Base-by-base conservation (phyloP, 2,888 invertebrate genomes). In the Cryptocephalus moraei region DNA sequence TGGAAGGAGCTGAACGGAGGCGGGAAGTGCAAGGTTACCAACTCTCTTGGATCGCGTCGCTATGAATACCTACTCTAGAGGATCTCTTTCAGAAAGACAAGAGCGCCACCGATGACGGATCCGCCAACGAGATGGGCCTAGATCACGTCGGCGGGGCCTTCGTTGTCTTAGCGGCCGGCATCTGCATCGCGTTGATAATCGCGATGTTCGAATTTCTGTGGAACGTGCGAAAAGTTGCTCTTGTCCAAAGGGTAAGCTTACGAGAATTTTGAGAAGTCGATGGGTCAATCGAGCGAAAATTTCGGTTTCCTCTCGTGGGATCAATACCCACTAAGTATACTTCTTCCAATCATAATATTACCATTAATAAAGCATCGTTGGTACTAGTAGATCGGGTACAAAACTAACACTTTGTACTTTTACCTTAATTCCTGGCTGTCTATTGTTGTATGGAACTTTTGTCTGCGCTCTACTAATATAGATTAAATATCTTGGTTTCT, bases 131-230 rank as follows among this genome's bases (percentile, higher is more conserved):
- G 41, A 70, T 92, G 44, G 85, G 86, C 49, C 77, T 95, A 71
- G 80, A 83, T 56, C 91, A 95, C 68, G 91, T 93, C 0, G 92
- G 92, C 55, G 93, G 94, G 56, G 90, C 93, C 41, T 94, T 93
- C 67, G 78, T 93, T 31, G 90, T 94, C 4, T 74, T 94, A 8
- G 80, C 83, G 1, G 71, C 77, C 8, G 93, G 93, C 0, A 81
- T 87, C 41, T 62, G 76, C 1, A 66, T 84, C 13, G 86, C 91
- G 0, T 73, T 86, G 38, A 51, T 84, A 2, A 79, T 93, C 12
- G 89, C 91, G 6, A 68, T 91, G 9, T 73, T 84, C 13, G 93
- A 96, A 67, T 92, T 94, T 64, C 70, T 91, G 12, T 82, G 91
- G 81, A 88, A 91, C 66, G 82, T 90, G 1, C 78, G 84, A 55